Evolutionary conservation across 2,888 invertebrate genomes (phyloP).

Genomic region (Spilarctia lutea): DNA sequence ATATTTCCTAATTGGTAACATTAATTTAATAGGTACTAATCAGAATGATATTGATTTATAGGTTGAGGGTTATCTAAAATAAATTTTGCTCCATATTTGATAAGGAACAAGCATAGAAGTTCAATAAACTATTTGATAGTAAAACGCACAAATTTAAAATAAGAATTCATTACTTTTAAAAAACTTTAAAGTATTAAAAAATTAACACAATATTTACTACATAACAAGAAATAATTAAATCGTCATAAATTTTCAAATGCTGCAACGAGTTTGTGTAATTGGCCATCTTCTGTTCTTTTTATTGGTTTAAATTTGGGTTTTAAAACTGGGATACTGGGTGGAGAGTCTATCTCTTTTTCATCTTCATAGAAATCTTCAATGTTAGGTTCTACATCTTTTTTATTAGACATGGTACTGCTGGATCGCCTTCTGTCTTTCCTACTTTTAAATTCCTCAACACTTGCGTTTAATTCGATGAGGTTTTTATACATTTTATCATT

Average conservation of each 20-base stretch:
- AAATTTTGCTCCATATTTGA: not conserved
- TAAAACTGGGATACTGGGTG: constrained; percentile 67
- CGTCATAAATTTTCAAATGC: constrained; percentile 77
- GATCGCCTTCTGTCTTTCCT: constrained; percentile 61
- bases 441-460: constrained; percentile 59
- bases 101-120: not conserved
- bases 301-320: constrained; percentile 72
- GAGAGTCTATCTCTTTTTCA: constrained; percentile 66
- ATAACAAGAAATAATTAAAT: constrained; percentile 23
- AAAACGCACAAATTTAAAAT: not conserved
- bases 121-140: not conserved
- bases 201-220: constrained; percentile 33
- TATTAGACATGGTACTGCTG: constrained; percentile 50
- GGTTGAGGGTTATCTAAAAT: not conserved
- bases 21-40: not conserved
- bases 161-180: not conserved
- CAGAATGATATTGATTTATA: not conserved
- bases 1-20: not conserved
- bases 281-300: constrained; percentile 66
- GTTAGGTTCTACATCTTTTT: constrained; percentile 79
- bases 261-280: constrained; percentile 71
- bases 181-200: constrained; percentile 38
- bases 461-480: constrained; percentile 79
- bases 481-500: constrained; percentile 81
- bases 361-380: constrained; percentile 80